phyloP scores from a whole-genome alignment of 2,797 vertebrate species.

The Pygocentrus nattereri region DNA sequence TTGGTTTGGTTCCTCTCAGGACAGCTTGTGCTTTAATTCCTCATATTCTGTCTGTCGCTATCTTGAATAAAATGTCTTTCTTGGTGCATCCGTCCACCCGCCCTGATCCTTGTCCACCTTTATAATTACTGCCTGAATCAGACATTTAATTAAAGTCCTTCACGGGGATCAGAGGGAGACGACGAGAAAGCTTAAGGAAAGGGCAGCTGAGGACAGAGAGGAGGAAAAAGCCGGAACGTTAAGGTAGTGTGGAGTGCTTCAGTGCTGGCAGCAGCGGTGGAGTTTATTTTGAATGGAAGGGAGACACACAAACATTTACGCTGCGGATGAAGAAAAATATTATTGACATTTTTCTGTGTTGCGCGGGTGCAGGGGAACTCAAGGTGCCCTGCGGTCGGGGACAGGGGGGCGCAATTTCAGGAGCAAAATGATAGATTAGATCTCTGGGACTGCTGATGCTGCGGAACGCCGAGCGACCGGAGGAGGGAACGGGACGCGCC shows the following conservation, averaged over 20 bases:
- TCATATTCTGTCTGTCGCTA: too few species aligned
- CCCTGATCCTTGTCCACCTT: neutral
- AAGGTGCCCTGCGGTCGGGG: conserved; percentile 3
- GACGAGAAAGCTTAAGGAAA: neutral
- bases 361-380: conserved; percentile 23
- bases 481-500: conserved; percentile 8
- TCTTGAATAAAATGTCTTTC: neutral
- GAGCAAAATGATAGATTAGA: conserved; percentile 52
- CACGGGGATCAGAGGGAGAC: neutral
- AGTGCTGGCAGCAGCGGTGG: neutral
- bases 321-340: neutral
- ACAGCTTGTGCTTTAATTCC: neutral
- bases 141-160: conserved; percentile 12
- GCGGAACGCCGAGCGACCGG: conserved; percentile 5
- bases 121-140: conserved; percentile 1
- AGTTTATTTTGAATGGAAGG: neutral
- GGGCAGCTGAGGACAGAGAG: neutral
- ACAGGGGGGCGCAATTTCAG: conserved; percentile 23
- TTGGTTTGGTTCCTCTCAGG: neutral
- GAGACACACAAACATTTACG: neutral
- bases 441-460: conserved; percentile 17
- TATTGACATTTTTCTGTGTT: conserved; percentile 20
- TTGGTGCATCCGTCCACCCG: neutral
- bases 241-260: neutral
- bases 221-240: neutral